Evolutionary conservation across 2,888 invertebrate genomes (phyloP).

Genomic region (Ptychoptera albimana): DNA sequence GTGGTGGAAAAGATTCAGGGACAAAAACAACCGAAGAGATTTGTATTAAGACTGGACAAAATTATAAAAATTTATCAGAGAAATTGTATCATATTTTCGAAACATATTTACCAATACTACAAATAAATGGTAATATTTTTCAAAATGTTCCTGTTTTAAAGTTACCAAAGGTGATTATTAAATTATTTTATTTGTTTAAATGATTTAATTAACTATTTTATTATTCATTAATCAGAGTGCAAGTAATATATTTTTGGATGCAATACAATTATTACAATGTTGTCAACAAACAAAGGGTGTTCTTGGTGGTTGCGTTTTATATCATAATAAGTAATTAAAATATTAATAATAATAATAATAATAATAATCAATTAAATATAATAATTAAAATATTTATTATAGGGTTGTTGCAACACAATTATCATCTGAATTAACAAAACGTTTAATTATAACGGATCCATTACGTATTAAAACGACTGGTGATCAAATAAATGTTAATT

Average conservation of each 20-base stretch:
- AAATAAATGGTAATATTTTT: constrained; percentile 70
- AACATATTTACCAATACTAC: constrained; percentile 73
- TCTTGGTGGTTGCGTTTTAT: constrained; percentile 69
- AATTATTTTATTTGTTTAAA: constrained; percentile 2
- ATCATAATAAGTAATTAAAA: constrained; percentile 65
- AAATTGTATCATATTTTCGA: constrained; percentile 76
- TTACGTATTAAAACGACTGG: constrained; percentile 70
- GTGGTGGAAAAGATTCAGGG: too few species aligned
- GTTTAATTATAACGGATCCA: constrained; percentile 66
- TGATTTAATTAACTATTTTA: neutral
- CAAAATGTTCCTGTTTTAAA: constrained; percentile 65
- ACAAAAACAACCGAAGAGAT: too few species aligned
- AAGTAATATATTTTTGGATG: constrained; percentile 71
- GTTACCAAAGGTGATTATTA: constrained; percentile 52
- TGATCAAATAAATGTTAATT: constrained; percentile 45
- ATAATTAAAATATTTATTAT: neutral
- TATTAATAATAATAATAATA: constrained; percentile 3
- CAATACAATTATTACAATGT: constrained; percentile 70
- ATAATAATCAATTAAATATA: neutral
- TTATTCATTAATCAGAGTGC: constrained; percentile 47
- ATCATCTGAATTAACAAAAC: constrained; percentile 56
- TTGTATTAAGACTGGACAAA: constrained; percentile 12
- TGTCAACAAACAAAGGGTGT: constrained; percentile 66
- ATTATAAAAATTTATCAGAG: constrained; percentile 40
- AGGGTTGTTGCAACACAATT: constrained; percentile 72